Percentiles rank a stretch among this genome's conserved stretches.
Evolutionary conservation across 2,888 invertebrate genomes (phyloP).

Genomic region (Sesamia inferens): DNA sequence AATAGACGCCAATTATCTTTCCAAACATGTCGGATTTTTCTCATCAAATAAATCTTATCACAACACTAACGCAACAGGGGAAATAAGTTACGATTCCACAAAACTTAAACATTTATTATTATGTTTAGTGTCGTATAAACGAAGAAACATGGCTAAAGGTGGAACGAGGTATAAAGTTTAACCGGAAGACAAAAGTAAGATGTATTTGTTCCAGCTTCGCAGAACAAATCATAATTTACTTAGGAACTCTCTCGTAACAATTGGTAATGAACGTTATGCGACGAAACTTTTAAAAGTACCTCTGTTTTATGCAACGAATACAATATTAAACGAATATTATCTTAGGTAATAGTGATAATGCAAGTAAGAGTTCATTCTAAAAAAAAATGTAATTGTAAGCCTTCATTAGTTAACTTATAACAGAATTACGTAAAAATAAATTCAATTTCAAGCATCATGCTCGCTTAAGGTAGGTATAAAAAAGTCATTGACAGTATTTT

Average conservation of each 20-base stretch:
- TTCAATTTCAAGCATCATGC: background rate
- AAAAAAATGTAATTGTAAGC: background rate
- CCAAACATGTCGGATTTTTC: background rate
- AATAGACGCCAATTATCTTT: background rate
- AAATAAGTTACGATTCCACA: background rate
- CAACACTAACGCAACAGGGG: background rate
- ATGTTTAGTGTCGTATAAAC: background rate
- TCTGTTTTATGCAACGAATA: background rate
- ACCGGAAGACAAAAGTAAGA: background rate
- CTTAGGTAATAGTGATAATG: background rate
- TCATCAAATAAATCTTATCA: background rate
- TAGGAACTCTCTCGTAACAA: conserved; percentile 5
- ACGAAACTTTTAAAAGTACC: background rate
- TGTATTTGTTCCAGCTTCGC: conserved; percentile 7
- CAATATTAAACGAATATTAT: background rate
- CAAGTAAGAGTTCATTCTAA: background rate
- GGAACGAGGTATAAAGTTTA: background rate
- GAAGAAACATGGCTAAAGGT: background rate
- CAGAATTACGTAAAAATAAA: background rate
- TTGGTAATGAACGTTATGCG: background rate
- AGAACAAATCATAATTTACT: conserved; percentile 6
- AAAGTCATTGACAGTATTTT: conserved; percentile 53
- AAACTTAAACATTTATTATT: background rate
- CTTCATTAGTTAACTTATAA: background rate
- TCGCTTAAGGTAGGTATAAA: background rate